Evolutionary conservation across 2,797 vertebrate genomes (phyloP).

Genomic region (Emys orbicularis): DNA sequence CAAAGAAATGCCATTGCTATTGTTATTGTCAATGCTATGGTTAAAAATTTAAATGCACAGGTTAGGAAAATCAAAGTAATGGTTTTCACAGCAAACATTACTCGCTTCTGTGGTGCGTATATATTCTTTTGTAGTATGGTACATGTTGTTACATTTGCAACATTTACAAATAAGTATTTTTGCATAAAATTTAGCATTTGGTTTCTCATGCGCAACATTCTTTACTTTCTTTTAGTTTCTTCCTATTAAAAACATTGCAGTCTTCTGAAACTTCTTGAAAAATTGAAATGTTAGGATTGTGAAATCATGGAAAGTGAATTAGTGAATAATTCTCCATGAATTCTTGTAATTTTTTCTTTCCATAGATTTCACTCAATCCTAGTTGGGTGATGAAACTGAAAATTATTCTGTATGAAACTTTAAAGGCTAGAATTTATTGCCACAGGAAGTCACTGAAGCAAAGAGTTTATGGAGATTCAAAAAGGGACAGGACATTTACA

Average conservation of each 20-base stretch:
- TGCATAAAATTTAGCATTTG: neutral
- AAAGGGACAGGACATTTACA: neutral
- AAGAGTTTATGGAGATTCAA: neutral
- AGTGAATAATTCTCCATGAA: neutral
- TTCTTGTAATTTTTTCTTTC: neutral
- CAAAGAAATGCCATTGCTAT: neutral
- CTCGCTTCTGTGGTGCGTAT: neutral
- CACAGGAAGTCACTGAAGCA: neutral
- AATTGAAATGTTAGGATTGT: neutral
- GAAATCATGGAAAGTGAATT: neutral
- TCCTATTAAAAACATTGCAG: neutral
- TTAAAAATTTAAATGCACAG: neutral
- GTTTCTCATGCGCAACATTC: neutral
- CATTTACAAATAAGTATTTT: neutral
- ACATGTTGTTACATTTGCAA: neutral
- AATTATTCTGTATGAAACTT: neutral
- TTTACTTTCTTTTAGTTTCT: neutral
- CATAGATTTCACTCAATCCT: neutral
- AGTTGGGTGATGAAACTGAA: neutral
- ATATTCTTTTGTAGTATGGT: accelerated
- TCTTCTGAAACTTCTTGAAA: neutral
- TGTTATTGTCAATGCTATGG: neutral
- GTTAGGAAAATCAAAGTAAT: neutral
- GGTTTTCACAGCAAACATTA: neutral
- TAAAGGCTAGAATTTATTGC: neutral